Conservation (phyloP, 92 coral and sea anemone species). For the Siderastrea radians region DNA sequence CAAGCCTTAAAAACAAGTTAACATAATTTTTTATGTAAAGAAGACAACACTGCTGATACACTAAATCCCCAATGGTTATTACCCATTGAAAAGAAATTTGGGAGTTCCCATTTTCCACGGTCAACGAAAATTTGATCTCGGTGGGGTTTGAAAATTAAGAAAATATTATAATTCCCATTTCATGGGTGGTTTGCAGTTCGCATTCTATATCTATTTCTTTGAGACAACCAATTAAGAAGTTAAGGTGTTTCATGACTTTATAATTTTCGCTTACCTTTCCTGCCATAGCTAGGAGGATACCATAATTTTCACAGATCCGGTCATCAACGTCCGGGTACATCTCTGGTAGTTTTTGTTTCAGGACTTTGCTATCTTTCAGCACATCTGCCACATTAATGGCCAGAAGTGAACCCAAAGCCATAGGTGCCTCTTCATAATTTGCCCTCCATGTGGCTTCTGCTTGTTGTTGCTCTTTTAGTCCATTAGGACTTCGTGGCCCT, state of each 20-base stretch:
- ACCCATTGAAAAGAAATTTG: too few species aligned
- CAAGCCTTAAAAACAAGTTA: background rate
- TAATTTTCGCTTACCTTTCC: background rate
- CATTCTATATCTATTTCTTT: too few species aligned
- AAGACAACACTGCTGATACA: background rate
- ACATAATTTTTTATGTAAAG: too few species aligned
- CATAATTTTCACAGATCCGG: background rate
- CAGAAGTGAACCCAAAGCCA: background rate
- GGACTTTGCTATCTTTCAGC: background rate
- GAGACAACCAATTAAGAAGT: background rate
- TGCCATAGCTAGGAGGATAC: background rate
- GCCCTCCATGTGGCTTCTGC: background rate
- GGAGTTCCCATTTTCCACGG: too few species aligned
- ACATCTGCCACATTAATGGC: background rate
- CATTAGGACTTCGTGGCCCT: conserved; percentile 13
- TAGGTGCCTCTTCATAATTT: background rate
- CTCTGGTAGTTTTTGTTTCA: background rate
- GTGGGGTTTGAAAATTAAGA: too few species aligned
- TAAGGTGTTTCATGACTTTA: background rate
- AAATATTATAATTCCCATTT: too few species aligned
- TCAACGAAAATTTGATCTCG: too few species aligned
- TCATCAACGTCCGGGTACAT: background rate
- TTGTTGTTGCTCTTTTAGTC: background rate
- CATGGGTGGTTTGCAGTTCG: too few species aligned
- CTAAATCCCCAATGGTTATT: background rate